phyloP scores from a whole-genome alignment of 2,797 vertebrate genomes.

The Dendrocincla fuliginosa region DNA sequence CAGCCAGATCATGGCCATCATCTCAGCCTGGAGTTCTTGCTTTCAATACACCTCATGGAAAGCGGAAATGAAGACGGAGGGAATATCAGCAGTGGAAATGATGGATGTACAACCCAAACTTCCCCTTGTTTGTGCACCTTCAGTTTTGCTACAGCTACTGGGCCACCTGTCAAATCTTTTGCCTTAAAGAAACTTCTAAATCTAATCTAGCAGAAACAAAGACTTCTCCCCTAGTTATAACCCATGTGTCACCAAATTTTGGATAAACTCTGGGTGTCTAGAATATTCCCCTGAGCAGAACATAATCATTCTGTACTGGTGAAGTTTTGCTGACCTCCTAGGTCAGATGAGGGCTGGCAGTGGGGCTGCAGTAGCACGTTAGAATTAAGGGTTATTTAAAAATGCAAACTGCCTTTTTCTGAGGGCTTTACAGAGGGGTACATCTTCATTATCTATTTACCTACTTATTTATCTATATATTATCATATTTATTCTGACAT shows the following conservation, averaged over 20 bases:
- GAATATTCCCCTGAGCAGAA: no score
- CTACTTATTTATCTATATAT: neutral
- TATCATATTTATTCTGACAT: neutral
- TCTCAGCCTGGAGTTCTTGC: neutral
- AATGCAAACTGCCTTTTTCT: neutral
- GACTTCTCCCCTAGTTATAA: neutral
- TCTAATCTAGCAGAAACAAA: neutral
- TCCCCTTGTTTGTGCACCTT: neutral
- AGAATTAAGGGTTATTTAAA: neutral
- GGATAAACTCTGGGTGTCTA: neutral
- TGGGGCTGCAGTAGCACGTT: rapidly evolving
- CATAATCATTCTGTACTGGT: no score
- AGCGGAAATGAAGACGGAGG: neutral
- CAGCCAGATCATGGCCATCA: neutral
- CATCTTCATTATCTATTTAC: neutral
- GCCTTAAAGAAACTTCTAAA: neutral
- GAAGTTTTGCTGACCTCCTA: neutral
- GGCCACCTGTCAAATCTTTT: neutral
- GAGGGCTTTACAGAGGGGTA: neutral
- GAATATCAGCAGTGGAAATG: neutral
- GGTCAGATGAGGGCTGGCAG: neutral
- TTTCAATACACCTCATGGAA: neutral
- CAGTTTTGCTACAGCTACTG: neutral
- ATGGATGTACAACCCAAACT: neutral
- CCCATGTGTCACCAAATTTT: neutral